Percentiles rank a stretch among this genome's conserved stretches.
These are phyloP conservation scores for Trichechus manatus DNA, from an alignment of 2,113 vertebrate species.

Conservation along the genomic window DNA sequence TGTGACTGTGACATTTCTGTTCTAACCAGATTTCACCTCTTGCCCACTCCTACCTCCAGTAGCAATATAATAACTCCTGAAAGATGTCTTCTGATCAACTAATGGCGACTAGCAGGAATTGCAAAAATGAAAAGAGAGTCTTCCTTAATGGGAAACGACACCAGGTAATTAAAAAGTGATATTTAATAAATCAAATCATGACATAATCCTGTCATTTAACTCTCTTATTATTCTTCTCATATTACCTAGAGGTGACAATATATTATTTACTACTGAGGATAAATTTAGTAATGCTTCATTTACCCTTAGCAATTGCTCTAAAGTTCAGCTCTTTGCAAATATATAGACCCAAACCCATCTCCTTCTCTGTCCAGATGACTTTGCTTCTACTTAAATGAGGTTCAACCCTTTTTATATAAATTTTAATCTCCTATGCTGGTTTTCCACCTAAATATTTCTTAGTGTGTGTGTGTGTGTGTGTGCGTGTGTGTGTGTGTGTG, in stretches of 20 bases:
- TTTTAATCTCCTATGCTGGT: not conserved
- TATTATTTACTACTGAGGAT: not conserved
- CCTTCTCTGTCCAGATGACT: not conserved
- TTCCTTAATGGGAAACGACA: conserved; percentile 53
- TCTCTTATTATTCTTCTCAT: conserved; percentile 12
- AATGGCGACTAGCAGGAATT: not conserved
- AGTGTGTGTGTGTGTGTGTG: not conserved
- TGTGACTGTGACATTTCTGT: not conserved
- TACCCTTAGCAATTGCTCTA: not conserved
- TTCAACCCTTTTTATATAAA: not conserved
- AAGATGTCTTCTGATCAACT: not conserved
- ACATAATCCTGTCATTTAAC: conserved; percentile 15
- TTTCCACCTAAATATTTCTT: conserved; percentile 21
- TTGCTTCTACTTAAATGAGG: not conserved
- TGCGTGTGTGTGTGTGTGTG: not conserved
- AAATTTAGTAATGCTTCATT: not conserved
- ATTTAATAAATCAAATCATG: conserved; percentile 49
- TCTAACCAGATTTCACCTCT: not conserved
- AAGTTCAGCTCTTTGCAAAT: not conserved
- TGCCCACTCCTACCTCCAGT: not conserved
- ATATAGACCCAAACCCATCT: not conserved
- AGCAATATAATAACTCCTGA: not conserved
- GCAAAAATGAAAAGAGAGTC: not conserved
- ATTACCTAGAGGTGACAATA: conserved; percentile 17
- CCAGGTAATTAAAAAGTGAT: conserved; percentile 25